Evolutionary conservation across 2,113 vertebrate species (phyloP), one percentile per base, ranked within the genome.

Genomic region (Tympanuchus pallidicinctus): DNA sequence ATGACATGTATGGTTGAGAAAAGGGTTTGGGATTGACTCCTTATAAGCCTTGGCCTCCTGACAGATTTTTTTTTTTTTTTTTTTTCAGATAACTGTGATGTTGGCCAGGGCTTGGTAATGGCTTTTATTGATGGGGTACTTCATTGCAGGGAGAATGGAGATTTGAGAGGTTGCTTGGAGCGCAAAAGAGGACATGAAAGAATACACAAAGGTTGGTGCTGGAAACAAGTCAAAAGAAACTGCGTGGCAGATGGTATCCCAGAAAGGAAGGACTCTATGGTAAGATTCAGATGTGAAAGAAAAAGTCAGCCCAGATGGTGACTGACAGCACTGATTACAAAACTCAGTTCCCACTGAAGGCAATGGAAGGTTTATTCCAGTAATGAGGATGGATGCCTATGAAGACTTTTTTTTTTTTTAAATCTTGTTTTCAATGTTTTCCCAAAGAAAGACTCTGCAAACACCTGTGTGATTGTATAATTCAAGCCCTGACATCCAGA

Each of bases 261-360:
- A 88, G 79, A 94, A 94, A 97, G 86, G 72, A 77, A 19, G 32
- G 82, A 71, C 87, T 74, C 71, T 24, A 40, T 28, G 56, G 76
- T 47, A 91, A 85, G 71, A 84, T 54, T 79, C 66, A 56, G 69
- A 75, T 66, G 61, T 50, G 59, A 88, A 70, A 89, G 43, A 47
- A 80, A 85, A 85, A 85, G 75, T 73, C 87, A 86, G 72, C 66
- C 79, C 91, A 96, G 87, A 92, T 91, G 94, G 92, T 92, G 92
- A 96, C 80, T 96, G 96, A 94, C 89, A 96, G 85, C 69, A 47
- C 79, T 91, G 91, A 95, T 94, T 77, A 91, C 72, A 95, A 93
- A 89, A 80, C 57, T 65, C 72, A 70, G 72, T 22, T 86, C 38
- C 84, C 47, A 82, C 3, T 91, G 75, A 95, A 91, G 75, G 75